Percentiles rank a stretch among this genome's conserved stretches.
Conservation (phyloP, 2,113 vertebrate species). For the Perca fluviatilis region DNA sequence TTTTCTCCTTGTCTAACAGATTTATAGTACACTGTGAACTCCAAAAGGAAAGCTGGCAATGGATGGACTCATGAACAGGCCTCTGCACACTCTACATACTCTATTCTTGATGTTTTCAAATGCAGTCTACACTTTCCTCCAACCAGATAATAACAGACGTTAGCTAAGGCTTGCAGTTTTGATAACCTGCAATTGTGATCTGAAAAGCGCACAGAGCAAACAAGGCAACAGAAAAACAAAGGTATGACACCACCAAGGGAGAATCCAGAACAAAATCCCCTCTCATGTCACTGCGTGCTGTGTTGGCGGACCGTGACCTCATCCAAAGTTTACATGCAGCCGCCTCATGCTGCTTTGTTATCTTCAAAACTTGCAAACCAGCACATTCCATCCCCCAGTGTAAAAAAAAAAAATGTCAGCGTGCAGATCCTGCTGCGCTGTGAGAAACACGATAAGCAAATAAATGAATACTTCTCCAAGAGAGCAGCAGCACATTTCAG, state of each 20-base stretch:
- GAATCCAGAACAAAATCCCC: conserved; percentile 82
- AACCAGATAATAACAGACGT: conserved; percentile 61
- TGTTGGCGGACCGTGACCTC: conserved; percentile 82
- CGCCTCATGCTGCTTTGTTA: conserved; percentile 79
- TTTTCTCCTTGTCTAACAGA: conserved; percentile 66
- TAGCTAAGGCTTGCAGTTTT: conserved; percentile 36
- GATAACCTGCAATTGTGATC: conserved; percentile 57
- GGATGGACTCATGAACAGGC: conserved; percentile 38
- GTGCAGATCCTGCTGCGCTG: conserved; percentile 57
- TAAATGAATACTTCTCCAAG: conserved; percentile 29
- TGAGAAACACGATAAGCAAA: conserved; percentile 58
- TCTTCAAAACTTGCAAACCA: conserved; percentile 78
- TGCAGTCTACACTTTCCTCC: conserved; percentile 50
- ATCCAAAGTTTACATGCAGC: conserved; percentile 75
- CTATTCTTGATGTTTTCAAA: conserved; percentile 61
- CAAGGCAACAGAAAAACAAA: conserved; percentile 25
- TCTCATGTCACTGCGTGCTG: conserved; percentile 74
- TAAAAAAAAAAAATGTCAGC: conserved; percentile 56
- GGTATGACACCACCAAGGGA: conserved; percentile 74
- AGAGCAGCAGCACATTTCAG: conserved; percentile 17
- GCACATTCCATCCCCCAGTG: conserved; percentile 77
- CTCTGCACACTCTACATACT: conserved; percentile 10
- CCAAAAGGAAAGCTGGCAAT: conserved; percentile 40
- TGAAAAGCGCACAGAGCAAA: conserved; percentile 51
- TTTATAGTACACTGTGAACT: conserved; percentile 53